phyloP scores from a whole-genome alignment of 2,113 vertebrate species.

The Nipponia nippon region DNA sequence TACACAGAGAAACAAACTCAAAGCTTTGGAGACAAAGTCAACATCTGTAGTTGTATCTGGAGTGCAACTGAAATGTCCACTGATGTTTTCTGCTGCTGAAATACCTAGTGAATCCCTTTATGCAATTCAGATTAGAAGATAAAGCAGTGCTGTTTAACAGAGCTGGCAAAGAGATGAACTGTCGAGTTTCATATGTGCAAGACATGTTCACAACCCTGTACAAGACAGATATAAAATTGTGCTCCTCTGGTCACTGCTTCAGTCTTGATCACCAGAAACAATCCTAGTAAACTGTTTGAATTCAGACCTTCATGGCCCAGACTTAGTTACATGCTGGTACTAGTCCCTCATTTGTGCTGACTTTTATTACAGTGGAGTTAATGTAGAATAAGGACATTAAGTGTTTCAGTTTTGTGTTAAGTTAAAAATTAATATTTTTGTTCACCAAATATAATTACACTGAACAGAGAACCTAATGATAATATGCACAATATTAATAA shows the following conservation, averaged over 20 bases:
- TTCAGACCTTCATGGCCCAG: not conserved
- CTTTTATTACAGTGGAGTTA: not conserved
- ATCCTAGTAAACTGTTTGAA: not conserved
- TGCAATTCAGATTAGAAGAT: not conserved
- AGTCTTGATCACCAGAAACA: not conserved
- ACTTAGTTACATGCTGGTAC: not conserved
- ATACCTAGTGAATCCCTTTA: not conserved
- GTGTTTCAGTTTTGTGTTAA: not conserved
- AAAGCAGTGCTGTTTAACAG: not conserved
- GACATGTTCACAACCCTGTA: not conserved
- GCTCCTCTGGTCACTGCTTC: not conserved
- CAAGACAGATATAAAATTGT: not conserved
- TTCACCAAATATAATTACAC: not conserved
- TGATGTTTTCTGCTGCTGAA: not conserved
- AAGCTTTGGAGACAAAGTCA: not conserved
- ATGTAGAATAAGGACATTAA: not conserved
- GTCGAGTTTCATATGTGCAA: not conserved
- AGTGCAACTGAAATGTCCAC: not conserved
- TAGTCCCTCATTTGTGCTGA: not conserved
- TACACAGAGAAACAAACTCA: not conserved
- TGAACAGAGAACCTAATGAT: not conserved
- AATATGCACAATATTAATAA: not conserved
- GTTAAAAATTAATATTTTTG: not conserved
- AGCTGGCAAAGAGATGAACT: not conserved
- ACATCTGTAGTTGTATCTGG: not conserved